Conservation (phyloP, 2,797 vertebrate species). For the Sebastes glaucus region DNA sequence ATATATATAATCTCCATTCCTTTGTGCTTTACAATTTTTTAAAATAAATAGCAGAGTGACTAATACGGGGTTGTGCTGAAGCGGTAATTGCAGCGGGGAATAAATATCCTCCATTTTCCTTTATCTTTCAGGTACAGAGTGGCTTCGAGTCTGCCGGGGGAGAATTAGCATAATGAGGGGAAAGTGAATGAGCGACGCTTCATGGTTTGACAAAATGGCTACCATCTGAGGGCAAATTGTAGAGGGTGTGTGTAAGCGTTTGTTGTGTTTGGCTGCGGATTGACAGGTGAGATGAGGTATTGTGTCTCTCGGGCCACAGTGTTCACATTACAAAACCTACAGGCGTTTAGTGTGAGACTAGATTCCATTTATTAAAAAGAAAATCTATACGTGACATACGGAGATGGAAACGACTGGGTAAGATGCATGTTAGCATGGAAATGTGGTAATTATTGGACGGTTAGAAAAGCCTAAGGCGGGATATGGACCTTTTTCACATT, state of each 20-base stretch:
- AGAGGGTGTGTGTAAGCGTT: conserved; percentile 24
- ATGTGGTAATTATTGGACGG: conserved; percentile 32
- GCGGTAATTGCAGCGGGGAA: conserved; percentile 61
- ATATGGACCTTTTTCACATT: background rate
- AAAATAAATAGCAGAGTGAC: conserved; percentile 44
- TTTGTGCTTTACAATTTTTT: conserved; percentile 26
- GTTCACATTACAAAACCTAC: background rate
- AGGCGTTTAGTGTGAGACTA: conserved; percentile 9
- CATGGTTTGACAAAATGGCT: conserved; percentile 65
- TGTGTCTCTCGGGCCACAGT: background rate
- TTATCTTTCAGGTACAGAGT: conserved; percentile 70
- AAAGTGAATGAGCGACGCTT: conserved; percentile 55
- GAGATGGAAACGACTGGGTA: background rate
- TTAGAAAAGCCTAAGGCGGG: conserved; percentile 1
- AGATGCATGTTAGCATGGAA: background rate
- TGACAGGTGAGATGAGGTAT: conserved; percentile 31
- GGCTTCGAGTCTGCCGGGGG: conserved; percentile 38
- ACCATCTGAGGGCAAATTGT: conserved; percentile 50
- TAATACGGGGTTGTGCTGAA: conserved; percentile 35
- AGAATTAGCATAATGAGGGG: conserved; percentile 67
- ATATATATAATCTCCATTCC: conserved; percentile 27
- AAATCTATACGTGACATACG: conserved; percentile 32
- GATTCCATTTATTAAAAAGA: conserved; percentile 21
- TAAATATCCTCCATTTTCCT: conserved; percentile 62
- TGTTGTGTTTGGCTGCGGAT: background rate